These are phyloP conservation scores for Thalpophila matura DNA, from an alignment of 2,888 invertebrate genomes.

Conservation along the genomic window DNA sequence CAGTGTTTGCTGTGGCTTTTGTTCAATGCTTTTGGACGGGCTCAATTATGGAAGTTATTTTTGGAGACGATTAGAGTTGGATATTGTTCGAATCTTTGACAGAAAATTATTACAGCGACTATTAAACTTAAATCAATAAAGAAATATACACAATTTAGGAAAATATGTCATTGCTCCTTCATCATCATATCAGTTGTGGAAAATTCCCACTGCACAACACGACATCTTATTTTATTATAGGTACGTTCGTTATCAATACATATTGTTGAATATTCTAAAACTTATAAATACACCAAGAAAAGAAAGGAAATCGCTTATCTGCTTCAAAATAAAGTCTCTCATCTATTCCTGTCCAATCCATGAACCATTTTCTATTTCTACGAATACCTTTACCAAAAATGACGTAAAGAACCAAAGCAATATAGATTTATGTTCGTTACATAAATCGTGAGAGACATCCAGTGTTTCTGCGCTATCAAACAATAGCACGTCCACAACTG, in stretches of 20 bases:
- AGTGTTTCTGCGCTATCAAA: conserved; percentile 12
- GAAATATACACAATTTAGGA: no score
- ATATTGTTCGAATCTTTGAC: not conserved
- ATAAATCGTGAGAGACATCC: conserved; percentile 34
- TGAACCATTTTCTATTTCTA: not conserved
- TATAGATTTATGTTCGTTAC: conserved; percentile 25
- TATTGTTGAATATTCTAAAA: no score
- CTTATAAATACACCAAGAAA: no score
- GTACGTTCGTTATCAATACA: no score
- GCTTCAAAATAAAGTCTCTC: not conserved
- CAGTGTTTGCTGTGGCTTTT: conserved; percentile 13
- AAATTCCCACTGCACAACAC: no score
- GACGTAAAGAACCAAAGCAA: not conserved
- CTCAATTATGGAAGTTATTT: conserved; percentile 33
- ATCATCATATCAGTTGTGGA: no score
- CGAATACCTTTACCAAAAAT: conserved; percentile 7
- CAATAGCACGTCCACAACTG: conserved; percentile 19
- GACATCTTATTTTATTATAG: no score
- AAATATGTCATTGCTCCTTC: no score
- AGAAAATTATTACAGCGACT: no score
- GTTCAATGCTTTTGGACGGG: conserved; percentile 25
- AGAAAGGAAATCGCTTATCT: no score
- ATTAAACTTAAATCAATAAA: no score
- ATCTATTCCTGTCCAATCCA: not conserved
- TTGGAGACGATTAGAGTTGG: not conserved